Base-by-base conservation (phyloP, 2,888 invertebrate species). In the Cantharis rufa region DNA sequence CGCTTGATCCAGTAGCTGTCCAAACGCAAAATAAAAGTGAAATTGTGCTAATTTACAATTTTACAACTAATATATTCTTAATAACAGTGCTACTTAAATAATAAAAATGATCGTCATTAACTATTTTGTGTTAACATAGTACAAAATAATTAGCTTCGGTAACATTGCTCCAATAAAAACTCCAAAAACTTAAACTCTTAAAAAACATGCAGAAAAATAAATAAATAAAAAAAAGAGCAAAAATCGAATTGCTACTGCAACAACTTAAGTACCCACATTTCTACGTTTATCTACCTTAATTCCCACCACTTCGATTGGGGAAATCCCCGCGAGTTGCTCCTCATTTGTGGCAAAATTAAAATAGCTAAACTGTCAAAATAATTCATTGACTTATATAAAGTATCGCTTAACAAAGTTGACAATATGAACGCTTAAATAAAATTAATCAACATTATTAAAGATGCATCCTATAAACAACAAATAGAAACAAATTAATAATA, bases 1-100 rank as follows among this genome's bases (percentile, higher is more conserved):
- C 84, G 90, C 89, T 87, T 90, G 91, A 89, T 92, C 92, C 92
- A 92, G 91, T 90, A 93, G 92, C 93, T 93, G 90, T 90, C 89
- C 89, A 90, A 90, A 87, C 90, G 90, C 91, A 90, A 90, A 90
- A 89, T 89, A 89, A 90, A 90, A 84, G 85, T 88, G 86, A 87
- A 87, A 88, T 82, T 83, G 87, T 87, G 87, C 87, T 81, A 78
- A 21, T 66, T 82, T 82, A 82, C 77, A 73, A 79, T 75, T 32
- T 81, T 79, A 82, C 74, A 75, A 71, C 76, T 79, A 80, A 79
- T 72, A 81, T 81, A 81, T 81, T 74, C 71, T 81, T 75, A 75
- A 75, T 75, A 80, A 79, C 77, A 80, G 83, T 85, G 84, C 84
- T 84, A 85, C 81, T 83, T 83, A 83, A 84, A 48, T n/a, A 48